These are phyloP conservation scores for Tapera naevia DNA, from an alignment of 2,797 vertebrate genomes.

Conservation along the genomic window DNA sequence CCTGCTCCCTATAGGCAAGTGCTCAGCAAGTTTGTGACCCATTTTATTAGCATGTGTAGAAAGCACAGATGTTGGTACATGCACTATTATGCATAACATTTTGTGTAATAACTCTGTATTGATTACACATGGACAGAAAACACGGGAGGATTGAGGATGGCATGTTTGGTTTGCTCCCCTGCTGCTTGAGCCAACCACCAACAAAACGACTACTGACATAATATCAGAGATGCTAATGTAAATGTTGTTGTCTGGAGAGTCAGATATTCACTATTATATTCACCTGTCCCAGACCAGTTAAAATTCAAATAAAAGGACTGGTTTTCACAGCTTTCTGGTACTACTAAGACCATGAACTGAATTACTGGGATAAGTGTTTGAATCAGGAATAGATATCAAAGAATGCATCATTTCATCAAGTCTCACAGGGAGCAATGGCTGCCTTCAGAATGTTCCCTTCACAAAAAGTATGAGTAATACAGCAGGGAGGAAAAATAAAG, in stretches of 20 bases:
- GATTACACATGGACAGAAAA: neutral
- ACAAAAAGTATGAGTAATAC: conserved; percentile 32
- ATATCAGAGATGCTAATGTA: neutral
- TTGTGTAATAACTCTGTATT: neutral
- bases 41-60: fast-evolving
- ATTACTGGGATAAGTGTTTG: neutral
- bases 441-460: conserved; percentile 10
- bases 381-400: conserved; percentile 6
- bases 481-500: conserved; percentile 25
- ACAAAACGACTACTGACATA: neutral
- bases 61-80: fast-evolving
- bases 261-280: neutral
- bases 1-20: neutral
- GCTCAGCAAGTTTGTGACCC: neutral
- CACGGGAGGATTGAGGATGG: fast-evolving
- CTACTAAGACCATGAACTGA: neutral
- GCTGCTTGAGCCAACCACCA: neutral
- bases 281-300: neutral
- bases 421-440: neutral
- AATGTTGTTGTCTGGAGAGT: neutral
- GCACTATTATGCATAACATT: fast-evolving
- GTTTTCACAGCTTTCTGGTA: neutral
- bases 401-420: neutral
- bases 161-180: neutral
- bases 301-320: neutral